Percentiles rank a stretch among this genome's conserved stretches.
phyloP scores from a whole-genome alignment of 2,888 invertebrate genomes.

The Leucania comma region DNA sequence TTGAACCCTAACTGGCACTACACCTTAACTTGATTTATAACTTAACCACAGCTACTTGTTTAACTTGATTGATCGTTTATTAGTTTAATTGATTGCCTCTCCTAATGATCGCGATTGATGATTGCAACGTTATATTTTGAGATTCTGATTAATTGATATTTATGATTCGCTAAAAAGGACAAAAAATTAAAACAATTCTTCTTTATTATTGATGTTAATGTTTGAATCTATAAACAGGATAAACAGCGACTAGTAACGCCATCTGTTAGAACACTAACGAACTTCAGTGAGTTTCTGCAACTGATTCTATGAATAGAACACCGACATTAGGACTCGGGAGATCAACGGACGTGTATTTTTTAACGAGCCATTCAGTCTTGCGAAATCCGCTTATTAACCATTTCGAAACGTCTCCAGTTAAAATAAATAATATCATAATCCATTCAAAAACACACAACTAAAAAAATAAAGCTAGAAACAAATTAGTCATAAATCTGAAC shows the following conservation, averaged over 20 bases:
- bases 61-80: slow-evolving; percentile 58
- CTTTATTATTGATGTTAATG: background rate
- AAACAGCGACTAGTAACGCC: slow-evolving; percentile 48
- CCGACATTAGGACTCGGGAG: slow-evolving; percentile 35
- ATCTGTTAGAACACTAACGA: slow-evolving; percentile 46
- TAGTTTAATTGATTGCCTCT: slow-evolving; percentile 52
- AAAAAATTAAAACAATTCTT: background rate
- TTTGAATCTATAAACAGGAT: background rate
- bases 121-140: slow-evolving; percentile 38
- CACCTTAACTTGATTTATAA: slow-evolving; percentile 64
- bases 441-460: slow-evolving; percentile 43
- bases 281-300: slow-evolving; percentile 47
- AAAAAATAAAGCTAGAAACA: slow-evolving; percentile 52
- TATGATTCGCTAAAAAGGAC: background rate
- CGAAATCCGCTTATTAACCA: slow-evolving; percentile 33
- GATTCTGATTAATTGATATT: slow-evolving; percentile 31
- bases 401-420: slow-evolving; percentile 30
- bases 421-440: slow-evolving; percentile 38
- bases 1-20: slow-evolving; percentile 66
- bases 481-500: slow-evolving; percentile 53
- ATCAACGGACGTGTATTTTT: slow-evolving; percentile 48
- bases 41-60: slow-evolving; percentile 49
- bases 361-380: slow-evolving; percentile 24
- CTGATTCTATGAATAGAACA: slow-evolving; percentile 58
- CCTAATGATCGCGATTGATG: slow-evolving; percentile 40